phyloP scores from a whole-genome alignment of 2,113 vertebrate species.

The Barnardius zonarius region DNA sequence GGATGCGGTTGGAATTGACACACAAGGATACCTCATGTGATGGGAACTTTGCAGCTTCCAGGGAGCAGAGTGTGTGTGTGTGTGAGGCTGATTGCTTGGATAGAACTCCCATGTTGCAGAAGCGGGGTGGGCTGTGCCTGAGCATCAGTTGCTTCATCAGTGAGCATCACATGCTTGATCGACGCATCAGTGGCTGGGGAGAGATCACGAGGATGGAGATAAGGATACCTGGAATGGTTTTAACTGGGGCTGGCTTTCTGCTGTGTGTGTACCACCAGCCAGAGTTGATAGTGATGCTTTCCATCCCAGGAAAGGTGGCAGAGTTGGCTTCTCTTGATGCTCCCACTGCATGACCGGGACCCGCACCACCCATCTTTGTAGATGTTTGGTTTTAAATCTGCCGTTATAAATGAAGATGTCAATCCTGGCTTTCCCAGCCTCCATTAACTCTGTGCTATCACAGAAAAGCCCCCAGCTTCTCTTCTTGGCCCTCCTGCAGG shows the following conservation, averaged over 20 bases:
- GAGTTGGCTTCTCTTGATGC: neutral
- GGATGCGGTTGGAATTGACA: neutral
- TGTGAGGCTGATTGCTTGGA: neutral
- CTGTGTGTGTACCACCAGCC: neutral
- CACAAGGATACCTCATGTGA: neutral
- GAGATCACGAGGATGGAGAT: neutral
- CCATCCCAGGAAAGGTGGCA: neutral
- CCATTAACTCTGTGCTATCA: neutral
- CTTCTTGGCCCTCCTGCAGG: neutral
- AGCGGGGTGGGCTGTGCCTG: neutral
- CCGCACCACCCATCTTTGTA: neutral
- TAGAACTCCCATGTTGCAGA: neutral
- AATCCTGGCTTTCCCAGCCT: neutral
- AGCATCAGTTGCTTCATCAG: rapidly evolving
- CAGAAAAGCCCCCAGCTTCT: neutral
- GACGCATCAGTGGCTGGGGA: neutral
- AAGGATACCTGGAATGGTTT: neutral
- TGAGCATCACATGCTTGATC: neutral
- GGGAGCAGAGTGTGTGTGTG: neutral
- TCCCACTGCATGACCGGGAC: neutral
- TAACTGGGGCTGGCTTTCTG: neutral
- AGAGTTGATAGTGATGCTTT: neutral
- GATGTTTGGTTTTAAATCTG: neutral
- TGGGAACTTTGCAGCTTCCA: neutral
- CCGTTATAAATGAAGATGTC: neutral